Base-by-base conservation (phyloP, 2,888 invertebrate genomes). In the Endomychus coccineus region DNA sequence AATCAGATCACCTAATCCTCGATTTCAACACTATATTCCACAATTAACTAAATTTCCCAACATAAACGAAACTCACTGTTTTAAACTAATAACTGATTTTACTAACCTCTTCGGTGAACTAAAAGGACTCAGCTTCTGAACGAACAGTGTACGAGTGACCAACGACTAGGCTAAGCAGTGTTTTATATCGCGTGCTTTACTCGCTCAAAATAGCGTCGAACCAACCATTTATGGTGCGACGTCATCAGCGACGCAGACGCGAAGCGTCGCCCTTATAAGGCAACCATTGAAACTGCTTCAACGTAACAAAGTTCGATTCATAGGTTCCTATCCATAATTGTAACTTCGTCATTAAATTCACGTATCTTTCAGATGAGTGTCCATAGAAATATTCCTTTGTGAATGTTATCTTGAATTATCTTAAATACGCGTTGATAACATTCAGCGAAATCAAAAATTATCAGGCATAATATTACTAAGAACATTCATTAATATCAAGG, bases 211-310 rank as follows among this genome's bases (percentile, higher is more conserved):
- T 60, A 61, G 56, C 55, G 49, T 38, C 43, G 51, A 46, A 51
- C 55, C 53, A 50, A 48, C 62, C 62, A 60, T 62, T 58, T 62
- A 64, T 58, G 62, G 64, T 43, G 47, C 51, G 61, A 50, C 54
- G 49, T 46, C 50, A 50, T 52, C 46, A 50, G 49, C 52, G 60
- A 61, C 62, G 61, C 62, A 59, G 54, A 45, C 44, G 48, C 44
- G 47, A 39, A 45, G 51, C 58, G 59, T 60, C 61, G 59, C 46
- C 62, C 62, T 56, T 61, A 61, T 62, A 62, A 55, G 62, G 64
- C 35, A 33, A 11, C 11, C 35, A 12, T 25, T n/a, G n/a, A n/a
- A n/a, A n/a, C 11, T 7, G 27, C 6, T n/a, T 19, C 6, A 19
- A 19, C 6, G 21, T 6, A n/a, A n/a, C 6, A 19, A 19, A n/a